phyloP scores from a whole-genome alignment of 1,140 invertebrate species.

The Riptortus pedestris region DNA sequence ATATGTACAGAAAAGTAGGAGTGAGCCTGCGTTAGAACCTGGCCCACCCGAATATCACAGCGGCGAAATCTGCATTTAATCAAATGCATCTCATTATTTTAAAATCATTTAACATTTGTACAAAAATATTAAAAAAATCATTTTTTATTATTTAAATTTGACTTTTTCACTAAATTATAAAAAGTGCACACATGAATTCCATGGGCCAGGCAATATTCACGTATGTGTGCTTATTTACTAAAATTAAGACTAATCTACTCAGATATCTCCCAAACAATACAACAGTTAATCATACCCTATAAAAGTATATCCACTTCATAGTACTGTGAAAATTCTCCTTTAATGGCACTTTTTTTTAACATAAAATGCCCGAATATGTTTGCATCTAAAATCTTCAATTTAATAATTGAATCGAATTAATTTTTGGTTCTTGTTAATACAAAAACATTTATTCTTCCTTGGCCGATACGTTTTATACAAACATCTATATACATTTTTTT shows the following conservation, averaged over 20 bases:
- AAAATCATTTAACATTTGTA: conserved; percentile 22
- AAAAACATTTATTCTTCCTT: no score
- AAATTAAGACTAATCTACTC: conserved; percentile 11
- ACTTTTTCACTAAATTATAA: conserved; percentile 17
- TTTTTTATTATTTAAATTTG: conserved; percentile 14
- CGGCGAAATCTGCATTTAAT: conserved; percentile 14
- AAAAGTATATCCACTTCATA: background rate
- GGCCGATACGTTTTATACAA: no score
- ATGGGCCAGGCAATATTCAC: conserved; percentile 24
- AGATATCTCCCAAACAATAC: conserved; percentile 10
- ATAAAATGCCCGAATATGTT: no score
- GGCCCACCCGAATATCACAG: conserved; percentile 28
- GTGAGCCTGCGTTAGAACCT: conserved; percentile 26
- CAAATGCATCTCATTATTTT: conserved; percentile 7
- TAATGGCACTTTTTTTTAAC: background rate
- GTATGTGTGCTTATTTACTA: conserved; percentile 18
- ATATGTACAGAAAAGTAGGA: conserved; percentile 20
- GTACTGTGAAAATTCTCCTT: conserved; percentile 20
- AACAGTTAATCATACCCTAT: conserved; percentile 6
- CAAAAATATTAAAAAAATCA: conserved; percentile 24
- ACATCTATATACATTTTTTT: no score
- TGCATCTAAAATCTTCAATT: no score
- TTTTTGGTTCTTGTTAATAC: no score
- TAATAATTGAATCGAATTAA: no score
- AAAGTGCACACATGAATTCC: conserved; percentile 26